phyloP scores from a whole-genome alignment of 2,888 invertebrate species.

The Rhagophthalmus giganteus region DNA sequence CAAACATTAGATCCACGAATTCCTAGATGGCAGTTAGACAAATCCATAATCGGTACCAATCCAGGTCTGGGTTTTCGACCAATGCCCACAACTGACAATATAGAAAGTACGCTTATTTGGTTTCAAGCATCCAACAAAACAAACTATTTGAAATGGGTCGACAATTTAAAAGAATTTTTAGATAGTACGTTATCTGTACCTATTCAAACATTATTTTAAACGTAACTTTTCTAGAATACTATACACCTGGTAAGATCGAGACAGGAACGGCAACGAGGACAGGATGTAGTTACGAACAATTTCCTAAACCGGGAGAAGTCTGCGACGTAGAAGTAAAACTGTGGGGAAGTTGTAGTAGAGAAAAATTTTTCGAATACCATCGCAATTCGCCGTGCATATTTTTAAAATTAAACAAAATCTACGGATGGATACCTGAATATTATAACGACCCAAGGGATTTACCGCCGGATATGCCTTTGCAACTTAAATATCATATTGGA shows the following conservation, averaged over 20 bases:
- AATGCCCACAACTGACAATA: slow-evolving; percentile 80
- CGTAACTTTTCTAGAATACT: slow-evolving; percentile 46
- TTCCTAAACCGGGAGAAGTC: slow-evolving; percentile 65
- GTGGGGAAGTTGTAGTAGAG: slow-evolving; percentile 80
- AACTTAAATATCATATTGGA: slow-evolving; percentile 69
- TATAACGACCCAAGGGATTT: slow-evolving; percentile 72
- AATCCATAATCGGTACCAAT: slow-evolving; percentile 90
- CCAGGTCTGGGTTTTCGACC: slow-evolving; percentile 97
- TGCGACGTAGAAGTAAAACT: slow-evolving; percentile 85
- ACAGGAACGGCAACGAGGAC: slow-evolving; percentile 53
- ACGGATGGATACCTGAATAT: slow-evolving; percentile 83
- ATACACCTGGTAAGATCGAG: slow-evolving; percentile 52
- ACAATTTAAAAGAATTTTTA: slow-evolving; percentile 74
- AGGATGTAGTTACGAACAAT: slow-evolving; percentile 49
- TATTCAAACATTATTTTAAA: background rate
- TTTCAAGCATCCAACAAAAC: slow-evolving; percentile 80
- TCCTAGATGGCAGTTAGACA: slow-evolving; percentile 85
- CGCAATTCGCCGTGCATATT: slow-evolving; percentile 92
- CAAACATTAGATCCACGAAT: slow-evolving; percentile 86
- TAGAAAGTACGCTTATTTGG: slow-evolving; percentile 94
- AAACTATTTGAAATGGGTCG: slow-evolving; percentile 79
- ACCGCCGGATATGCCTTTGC: slow-evolving; percentile 74
- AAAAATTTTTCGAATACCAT: slow-evolving; percentile 87
- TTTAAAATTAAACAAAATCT: slow-evolving; percentile 94
- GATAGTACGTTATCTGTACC: slow-evolving; percentile 63